A percentile compares a stretch with the other conserved stretches of the same genome.
These are phyloP conservation scores for Macrochelys suwanniensis DNA, from an alignment of 2,797 vertebrate species.

Conservation along the genomic window DNA sequence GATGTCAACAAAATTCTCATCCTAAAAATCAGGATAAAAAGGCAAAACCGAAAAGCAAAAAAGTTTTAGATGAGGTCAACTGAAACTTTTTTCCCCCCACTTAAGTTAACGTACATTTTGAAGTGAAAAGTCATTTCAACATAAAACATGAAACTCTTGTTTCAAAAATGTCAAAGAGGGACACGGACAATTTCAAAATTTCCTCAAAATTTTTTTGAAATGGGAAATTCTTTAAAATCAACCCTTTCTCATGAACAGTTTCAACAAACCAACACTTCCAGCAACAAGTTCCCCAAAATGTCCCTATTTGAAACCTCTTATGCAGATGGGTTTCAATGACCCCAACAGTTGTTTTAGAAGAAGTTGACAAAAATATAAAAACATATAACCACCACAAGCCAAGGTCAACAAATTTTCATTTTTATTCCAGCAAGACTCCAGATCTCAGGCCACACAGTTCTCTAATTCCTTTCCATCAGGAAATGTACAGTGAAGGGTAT, in stretches of 20 bases:
- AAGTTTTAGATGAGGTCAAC: not conserved
- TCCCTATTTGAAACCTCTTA: not conserved
- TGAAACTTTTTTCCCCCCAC: not conserved
- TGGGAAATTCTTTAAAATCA: not conserved
- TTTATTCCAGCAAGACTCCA: constrained; percentile 51
- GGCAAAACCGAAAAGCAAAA: not conserved
- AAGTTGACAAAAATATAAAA: constrained; percentile 2
- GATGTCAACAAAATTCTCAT: not conserved
- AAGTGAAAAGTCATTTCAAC: not conserved
- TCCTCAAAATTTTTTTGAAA: not conserved
- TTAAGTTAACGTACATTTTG: not conserved
- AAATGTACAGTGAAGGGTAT: not conserved
- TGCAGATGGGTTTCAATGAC: not conserved
- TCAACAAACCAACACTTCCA: not conserved
- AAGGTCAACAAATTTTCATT: constrained; percentile 28
- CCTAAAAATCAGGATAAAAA: constrained; percentile 26
- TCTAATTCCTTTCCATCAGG: not conserved
- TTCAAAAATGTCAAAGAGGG: not conserved
- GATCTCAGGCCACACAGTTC: not conserved
- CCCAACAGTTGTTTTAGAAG: not conserved
- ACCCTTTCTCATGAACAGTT: not conserved
- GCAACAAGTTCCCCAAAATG: not conserved
- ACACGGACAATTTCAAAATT: not conserved
- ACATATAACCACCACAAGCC: constrained; percentile 41
- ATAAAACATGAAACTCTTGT: not conserved